Percentiles rank a stretch among this genome's conserved stretches.
These are phyloP conservation scores for Nyctibius bracteatus DNA, from an alignment of 2,113 vertebrate genomes.

Conservation along the genomic window DNA sequence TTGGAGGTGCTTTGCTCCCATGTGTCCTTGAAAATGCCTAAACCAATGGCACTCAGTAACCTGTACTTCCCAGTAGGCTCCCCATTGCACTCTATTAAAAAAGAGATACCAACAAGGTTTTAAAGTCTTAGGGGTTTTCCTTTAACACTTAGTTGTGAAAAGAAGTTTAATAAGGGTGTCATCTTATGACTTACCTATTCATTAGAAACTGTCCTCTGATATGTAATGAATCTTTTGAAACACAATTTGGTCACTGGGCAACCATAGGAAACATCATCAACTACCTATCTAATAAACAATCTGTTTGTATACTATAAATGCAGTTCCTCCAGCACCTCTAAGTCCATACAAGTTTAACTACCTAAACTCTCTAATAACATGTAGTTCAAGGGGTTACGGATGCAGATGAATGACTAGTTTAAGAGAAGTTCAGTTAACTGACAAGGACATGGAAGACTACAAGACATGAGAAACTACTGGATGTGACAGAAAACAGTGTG, in stretches of 20 bases:
- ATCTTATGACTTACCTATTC: not conserved
- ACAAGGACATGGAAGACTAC: not conserved
- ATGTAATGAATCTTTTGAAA: not conserved
- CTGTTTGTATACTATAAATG: not conserved
- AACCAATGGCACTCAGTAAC: not conserved
- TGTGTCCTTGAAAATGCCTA: not conserved
- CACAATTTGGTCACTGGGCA: not conserved
- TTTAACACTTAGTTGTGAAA: not conserved
- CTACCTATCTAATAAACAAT: not conserved
- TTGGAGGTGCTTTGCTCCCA: not conserved
- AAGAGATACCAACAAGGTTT: rapidly evolving
- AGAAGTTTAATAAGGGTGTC: not conserved
- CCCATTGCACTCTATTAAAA: not conserved
- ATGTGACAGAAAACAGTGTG: not conserved
- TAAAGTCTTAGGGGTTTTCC: not conserved
- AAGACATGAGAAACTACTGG: not conserved
- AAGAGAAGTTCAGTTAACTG: not conserved
- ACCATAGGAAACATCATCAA: not conserved
- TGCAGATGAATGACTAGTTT: not conserved
- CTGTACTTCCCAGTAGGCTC: not conserved
- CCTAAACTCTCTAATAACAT: not conserved
- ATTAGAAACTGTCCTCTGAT: not conserved
- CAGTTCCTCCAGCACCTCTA: not conserved
- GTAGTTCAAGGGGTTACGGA: not conserved
- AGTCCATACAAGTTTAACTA: not conserved